Base-by-base conservation (phyloP, 2,888 invertebrate species). In the Philhelius pedissequus region DNA sequence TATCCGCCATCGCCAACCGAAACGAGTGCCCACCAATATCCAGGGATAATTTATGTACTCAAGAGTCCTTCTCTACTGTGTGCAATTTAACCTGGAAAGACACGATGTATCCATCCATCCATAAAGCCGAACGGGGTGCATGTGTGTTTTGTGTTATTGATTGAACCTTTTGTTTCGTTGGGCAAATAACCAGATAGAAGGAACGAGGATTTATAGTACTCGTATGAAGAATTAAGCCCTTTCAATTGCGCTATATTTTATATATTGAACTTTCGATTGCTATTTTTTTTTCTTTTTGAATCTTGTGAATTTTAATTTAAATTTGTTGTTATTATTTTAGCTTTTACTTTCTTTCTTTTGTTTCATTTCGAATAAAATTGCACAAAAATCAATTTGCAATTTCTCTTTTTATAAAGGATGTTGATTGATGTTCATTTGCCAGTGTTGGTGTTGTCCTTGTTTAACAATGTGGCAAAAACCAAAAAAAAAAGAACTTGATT, bases 81-180 rank as follows among this genome's bases (percentile, higher is more conserved):
- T 62, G 35, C 54, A 70, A 38, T 70, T 54, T 54, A 70, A 43
- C 45, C 64, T 64, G 64, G 43, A 64, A 48, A 32, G 48, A 64
- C 60, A 66, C 58, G 48, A 68, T 74, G 66, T 64, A 45, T 66
- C 43, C 56, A 18, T 9, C 18, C 7, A 3, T 2, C 13, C 20
- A 32, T 1, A 25, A 25, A 7, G 56, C 20, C 35, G 56, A 35
- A 40, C 9, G 40, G 43, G 30, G 64, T 54, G 43, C 45, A 69
- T 60, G 40, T 60, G 38, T 69, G 68, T 50, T 60, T 30, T 60
- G 38, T 69, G 68, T 50, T 76, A 76, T 76, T 69, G 76, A 76
- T 69, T 76, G 52, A 35, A 60, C 50, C 43, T 25, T 76, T 69
- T 76, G 30, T 58, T 60, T 50, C 20, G 38, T 40, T 60, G 60